Evolutionary conservation across 2,113 vertebrate genomes (phyloP).

Genomic region (Daubentonia madagascariensis): DNA sequence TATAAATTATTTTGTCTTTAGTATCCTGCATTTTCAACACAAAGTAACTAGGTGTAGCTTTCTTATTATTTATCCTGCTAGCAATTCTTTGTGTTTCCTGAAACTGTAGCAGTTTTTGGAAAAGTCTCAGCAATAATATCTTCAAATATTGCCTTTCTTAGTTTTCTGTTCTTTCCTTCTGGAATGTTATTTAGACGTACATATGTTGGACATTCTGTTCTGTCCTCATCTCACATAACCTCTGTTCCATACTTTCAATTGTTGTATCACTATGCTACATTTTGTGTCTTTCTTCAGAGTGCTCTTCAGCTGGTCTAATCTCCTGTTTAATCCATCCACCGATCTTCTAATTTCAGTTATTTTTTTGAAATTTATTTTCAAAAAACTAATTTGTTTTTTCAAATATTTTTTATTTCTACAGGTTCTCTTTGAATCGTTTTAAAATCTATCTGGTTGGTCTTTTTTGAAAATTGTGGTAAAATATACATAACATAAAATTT

Average conservation of each 20-base stretch:
- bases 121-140: neutral
- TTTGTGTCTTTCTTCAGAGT: slow-evolving; percentile 30
- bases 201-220: neutral
- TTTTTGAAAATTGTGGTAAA: neutral
- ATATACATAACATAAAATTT: neutral
- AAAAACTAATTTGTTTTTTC: too few relatives aligned
- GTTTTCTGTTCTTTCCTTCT: neutral
- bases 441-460: neutral
- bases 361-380: too few relatives aligned
- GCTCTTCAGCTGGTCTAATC: neutral
- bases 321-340: neutral
- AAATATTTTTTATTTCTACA: neutral
- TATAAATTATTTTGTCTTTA: slow-evolving; percentile 4
- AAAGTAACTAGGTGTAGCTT: neutral
- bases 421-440: neutral
- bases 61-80: slow-evolving; percentile 1
- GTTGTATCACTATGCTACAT: neutral
- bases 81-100: neutral
- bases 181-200: neutral
- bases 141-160: neutral
- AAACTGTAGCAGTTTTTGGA: neutral
- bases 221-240: neutral
- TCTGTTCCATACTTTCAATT: neutral
- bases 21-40: neutral
- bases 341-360: neutral